Evolutionary conservation across 2,888 invertebrate genomes (phyloP).

Genomic region (Helobdella robusta): DNA sequence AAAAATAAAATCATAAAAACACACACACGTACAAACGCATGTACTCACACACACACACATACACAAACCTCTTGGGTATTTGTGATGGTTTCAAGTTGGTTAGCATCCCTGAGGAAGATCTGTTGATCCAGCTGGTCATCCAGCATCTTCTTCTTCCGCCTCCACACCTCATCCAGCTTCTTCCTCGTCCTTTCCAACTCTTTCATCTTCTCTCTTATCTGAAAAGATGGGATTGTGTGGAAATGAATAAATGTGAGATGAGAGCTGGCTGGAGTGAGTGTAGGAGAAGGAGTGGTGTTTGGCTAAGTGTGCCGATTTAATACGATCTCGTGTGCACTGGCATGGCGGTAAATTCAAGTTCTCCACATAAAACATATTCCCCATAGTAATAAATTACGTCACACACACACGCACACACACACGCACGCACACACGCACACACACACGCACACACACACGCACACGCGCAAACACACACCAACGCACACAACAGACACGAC

Average conservation of each 20-base stretch:
- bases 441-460: not conserved
- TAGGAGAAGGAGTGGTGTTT: not conserved
- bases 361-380: no score
- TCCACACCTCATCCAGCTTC: slow-evolving; percentile 74
- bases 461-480: slow-evolving; percentile 2
- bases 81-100: slow-evolving; percentile 78
- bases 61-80: slow-evolving; percentile 58
- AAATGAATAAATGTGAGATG: not conserved
- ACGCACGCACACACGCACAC: not conserved
- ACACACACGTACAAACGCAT: slow-evolving; percentile 5
- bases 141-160: slow-evolving; percentile 96
- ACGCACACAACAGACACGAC: not conserved
- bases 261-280: not conserved
- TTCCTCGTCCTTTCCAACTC: slow-evolving; percentile 70
- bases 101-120: slow-evolving; percentile 85
- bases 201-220: slow-evolving; percentile 47
- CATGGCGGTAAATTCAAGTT: no score
- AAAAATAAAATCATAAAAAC: no score
- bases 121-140: slow-evolving; percentile 93
- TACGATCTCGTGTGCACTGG: no score
- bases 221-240: not conserved
- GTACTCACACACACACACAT: not conserved
- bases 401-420: not conserved
- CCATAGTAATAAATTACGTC: no score
- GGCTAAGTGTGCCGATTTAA: no score